A percentile compares a stretch with the other conserved stretches of the same genome.
phyloP scores from a whole-genome alignment of 92 coral and sea anemone genomes.

The Porites cylindrica region DNA sequence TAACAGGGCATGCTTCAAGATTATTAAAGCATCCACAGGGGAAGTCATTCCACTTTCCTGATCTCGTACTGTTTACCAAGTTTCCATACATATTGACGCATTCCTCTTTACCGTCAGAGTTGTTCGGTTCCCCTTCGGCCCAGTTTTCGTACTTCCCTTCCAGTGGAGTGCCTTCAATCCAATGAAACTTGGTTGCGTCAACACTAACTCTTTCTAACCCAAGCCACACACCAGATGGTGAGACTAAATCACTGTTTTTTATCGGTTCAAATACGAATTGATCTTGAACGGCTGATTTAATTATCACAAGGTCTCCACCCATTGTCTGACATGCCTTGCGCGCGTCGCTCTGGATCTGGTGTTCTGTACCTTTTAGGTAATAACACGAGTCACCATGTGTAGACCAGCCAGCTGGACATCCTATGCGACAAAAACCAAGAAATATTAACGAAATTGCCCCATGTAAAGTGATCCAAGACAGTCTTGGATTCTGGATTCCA shows the following conservation, averaged over 20 bases:
- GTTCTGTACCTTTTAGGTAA: neutral
- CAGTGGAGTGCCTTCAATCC: neutral
- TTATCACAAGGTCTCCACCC: neutral
- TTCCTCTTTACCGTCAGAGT: neutral
- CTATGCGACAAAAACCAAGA: no score
- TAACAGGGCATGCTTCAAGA: no score
- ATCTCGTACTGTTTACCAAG: no score
- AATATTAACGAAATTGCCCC: no score
- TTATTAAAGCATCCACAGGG: neutral
- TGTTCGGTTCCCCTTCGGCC: neutral
- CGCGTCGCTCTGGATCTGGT: neutral
- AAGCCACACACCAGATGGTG: neutral
- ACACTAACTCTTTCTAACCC: neutral
- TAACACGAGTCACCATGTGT: neutral
- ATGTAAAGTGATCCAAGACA: no score
- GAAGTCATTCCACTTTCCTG: neutral
- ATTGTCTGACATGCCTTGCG: neutral
- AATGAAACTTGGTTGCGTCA: neutral
- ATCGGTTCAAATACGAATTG: neutral
- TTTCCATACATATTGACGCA: neutral
- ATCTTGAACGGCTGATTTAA: neutral
- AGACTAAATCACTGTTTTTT: no score
- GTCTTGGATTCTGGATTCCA: no score
- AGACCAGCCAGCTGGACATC: neutral
- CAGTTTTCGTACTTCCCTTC: neutral